A percentile compares a stretch with the other conserved stretches of the same genome.
Conservation (phyloP, 2,888 invertebrate species). For the Pelosia muscerda region DNA sequence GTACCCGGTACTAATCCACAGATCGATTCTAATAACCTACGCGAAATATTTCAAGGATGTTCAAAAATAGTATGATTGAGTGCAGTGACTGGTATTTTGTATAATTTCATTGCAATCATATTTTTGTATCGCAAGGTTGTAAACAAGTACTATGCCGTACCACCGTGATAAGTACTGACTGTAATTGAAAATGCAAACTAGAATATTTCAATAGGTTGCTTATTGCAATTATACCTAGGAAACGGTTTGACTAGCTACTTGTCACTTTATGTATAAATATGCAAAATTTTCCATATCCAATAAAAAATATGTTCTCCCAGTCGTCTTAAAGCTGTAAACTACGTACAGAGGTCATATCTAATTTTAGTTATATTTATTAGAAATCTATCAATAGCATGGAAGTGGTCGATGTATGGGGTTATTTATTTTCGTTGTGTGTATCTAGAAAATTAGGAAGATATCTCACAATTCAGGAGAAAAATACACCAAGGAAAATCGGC, state of each 20-base stretch:
- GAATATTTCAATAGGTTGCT: too few species aligned
- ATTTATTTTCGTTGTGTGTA: too few species aligned
- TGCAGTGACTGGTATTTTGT: slow-evolving; percentile 44
- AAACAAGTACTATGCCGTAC: background rate
- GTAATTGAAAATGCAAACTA: too few species aligned
- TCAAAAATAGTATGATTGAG: slow-evolving; percentile 53
- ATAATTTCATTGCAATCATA: background rate
- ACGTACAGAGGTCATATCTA: background rate
- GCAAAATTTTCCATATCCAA: background rate
- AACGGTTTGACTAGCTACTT: too few species aligned
- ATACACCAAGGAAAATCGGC: too few species aligned
- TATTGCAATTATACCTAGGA: too few species aligned
- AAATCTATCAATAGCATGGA: background rate
- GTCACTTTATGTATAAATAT: too few species aligned
- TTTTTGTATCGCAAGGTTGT: background rate
- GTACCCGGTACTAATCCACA: slow-evolving; percentile 5
- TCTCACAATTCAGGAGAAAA: too few species aligned
- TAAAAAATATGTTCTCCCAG: background rate
- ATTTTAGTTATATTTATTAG: background rate
- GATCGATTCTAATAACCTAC: slow-evolving; percentile 41
- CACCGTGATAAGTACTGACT: background rate
- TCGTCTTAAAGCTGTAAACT: background rate
- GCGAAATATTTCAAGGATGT: slow-evolving; percentile 59
- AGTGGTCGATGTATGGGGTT: background rate
- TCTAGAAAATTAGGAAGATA: too few species aligned